Evolutionary conservation across 2,113 vertebrate species (phyloP).

Genomic region (Pelobates fuscus): DNA sequence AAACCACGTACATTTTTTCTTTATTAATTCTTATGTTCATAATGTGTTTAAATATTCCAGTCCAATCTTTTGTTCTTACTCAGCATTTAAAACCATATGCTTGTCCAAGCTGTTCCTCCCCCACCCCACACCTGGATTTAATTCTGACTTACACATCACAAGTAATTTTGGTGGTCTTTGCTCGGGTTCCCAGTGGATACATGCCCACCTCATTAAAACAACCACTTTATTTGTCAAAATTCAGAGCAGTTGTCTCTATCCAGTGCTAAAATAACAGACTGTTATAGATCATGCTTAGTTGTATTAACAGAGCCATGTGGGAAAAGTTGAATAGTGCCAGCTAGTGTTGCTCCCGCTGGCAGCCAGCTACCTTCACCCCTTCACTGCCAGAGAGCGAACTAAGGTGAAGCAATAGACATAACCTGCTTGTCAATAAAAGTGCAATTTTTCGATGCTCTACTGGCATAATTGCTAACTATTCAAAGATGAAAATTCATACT

Average conservation of each 20-base stretch:
- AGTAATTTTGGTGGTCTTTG: conserved; percentile 43
- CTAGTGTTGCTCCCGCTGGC: neutral
- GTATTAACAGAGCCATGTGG: conserved; percentile 38
- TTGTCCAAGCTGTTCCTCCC: conserved; percentile 1
- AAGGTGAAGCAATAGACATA: no score
- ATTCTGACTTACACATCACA: conserved; percentile 36
- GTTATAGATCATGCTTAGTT: conserved; percentile 33
- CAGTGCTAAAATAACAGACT: conserved; percentile 35
- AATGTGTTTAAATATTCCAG: neutral
- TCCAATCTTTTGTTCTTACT: neutral
- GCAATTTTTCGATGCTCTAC: neutral
- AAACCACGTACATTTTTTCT: no score
- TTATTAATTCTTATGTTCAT: no score
- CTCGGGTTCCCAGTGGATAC: conserved; percentile 33
- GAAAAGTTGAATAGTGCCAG: conserved; percentile 12
- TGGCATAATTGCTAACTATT: neutral
- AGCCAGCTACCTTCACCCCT: neutral
- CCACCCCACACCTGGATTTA: conserved; percentile 42
- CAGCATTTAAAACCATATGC: conserved; percentile 27
- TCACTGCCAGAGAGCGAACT: neutral
- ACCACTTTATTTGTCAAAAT: conserved; percentile 51
- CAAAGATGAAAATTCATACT: no score
- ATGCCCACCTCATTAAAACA: conserved; percentile 46
- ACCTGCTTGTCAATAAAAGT: no score
- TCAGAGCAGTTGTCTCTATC: conserved; percentile 35